Base-by-base conservation (phyloP, 2,888 invertebrate genomes). In the Laspeyria flexula region DNA sequence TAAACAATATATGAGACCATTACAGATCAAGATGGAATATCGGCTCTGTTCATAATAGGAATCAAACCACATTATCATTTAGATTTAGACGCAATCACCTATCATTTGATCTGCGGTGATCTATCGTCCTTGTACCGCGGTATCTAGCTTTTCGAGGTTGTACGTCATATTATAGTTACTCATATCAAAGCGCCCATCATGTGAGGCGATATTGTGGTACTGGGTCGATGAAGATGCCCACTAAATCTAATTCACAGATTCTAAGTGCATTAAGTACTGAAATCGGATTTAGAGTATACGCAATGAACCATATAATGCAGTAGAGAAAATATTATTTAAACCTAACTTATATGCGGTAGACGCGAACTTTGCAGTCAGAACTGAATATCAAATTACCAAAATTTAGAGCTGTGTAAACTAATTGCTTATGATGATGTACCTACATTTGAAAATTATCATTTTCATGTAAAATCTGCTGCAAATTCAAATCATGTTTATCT, bases 51-150 rank as follows among this genome's bases (percentile, higher is more conserved):
- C 29, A 37, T 7, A 37, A 30, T 51, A 51, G 42, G 39, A 49
- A 46, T 61, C 43, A 46, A n/a, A 57, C 46, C 31, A 43, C 55
- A 71, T 72, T 71, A 62, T 69, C 70, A 73, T 75, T 73, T 65
- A 67, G 61, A 75, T 71, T 71, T 63, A 52, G 58, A 55, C 29
- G 50, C 46, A 52, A 63, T 47, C 49, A 55, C 59, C 51, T 69
- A 54, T 60, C 68, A 71, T 51, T 67, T 60, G 60, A 65, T 70
- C 58, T 60, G 37, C 51, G 46, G 57, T 66, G 63, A 64, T 65
- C 60, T 63, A 65, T 53, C 59, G 43, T 34, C 43, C 30, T 38
- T 29, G 46, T 57, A 60, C 62, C 39, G 43, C 16, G 46, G 35
- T 47, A 51, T 43, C 29, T 34, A 25, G 15, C 25, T 30, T 35